Conservation (phyloP, 64 coral and sea anemone genomes). For the Anthopleura sola region DNA sequence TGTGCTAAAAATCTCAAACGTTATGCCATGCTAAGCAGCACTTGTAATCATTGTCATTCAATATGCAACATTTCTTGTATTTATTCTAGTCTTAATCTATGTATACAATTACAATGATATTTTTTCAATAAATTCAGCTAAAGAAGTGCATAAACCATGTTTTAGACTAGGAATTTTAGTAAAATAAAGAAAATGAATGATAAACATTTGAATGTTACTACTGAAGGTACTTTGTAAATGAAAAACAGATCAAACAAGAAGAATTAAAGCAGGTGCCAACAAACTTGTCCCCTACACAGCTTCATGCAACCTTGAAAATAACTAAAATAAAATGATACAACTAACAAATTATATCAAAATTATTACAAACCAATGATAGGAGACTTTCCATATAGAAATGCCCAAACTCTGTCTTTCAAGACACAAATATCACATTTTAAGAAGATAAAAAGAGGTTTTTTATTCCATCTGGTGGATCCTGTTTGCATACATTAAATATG, state of each 20-base stretch:
- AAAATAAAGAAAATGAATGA: neutral
- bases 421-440: neutral
- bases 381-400: neutral
- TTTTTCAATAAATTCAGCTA: no score
- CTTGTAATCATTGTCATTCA: no score
- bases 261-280: neutral
- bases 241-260: neutral
- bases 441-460: neutral
- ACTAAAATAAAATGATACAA: neutral
- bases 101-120: no score
- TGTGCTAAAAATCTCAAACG: no score
- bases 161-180: neutral
- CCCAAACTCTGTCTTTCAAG: neutral
- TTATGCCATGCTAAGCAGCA: no score
- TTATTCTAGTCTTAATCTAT: no score
- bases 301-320: neutral
- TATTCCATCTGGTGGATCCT: neutral
- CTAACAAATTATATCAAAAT: neutral
- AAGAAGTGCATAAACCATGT: neutral
- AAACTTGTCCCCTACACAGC: neutral
- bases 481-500: slow-evolving; percentile 49
- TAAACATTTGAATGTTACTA: slow-evolving; percentile 10
- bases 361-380: neutral
- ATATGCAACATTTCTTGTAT: no score
- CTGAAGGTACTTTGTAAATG: neutral